These are phyloP conservation scores for Thera britannica DNA, from an alignment of 2,888 invertebrate genomes.

Conservation along the genomic window DNA sequence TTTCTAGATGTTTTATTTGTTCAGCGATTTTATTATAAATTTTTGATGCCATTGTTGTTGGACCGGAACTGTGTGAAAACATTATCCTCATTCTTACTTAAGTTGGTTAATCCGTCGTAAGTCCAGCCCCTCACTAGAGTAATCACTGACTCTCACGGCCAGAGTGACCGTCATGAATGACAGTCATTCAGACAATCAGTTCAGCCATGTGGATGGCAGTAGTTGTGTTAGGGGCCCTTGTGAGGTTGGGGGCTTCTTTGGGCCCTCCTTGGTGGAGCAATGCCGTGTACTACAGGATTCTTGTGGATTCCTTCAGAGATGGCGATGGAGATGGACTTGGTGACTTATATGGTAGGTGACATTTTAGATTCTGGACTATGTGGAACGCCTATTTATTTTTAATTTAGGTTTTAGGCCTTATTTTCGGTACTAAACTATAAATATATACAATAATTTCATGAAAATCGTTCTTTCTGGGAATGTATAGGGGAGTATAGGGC, in stretches of 20 bases:
- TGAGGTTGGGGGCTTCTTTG: conserved; percentile 34
- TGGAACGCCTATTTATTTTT: no score
- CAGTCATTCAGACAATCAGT: conserved; percentile 20
- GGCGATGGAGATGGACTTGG: conserved; percentile 93
- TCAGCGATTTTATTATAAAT: no score
- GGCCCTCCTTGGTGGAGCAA: conserved; percentile 89
- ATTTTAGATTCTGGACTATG: neutral
- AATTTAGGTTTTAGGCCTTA: no score
- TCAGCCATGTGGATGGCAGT: conserved; percentile 55
- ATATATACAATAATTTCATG: no score
- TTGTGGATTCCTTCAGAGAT: conserved; percentile 94
- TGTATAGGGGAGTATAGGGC: no score
- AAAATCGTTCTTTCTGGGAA: no score
- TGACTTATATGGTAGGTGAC: conserved; percentile 88
- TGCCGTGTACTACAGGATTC: conserved; percentile 92
- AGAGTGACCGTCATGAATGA: neutral
- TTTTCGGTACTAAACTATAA: no score
- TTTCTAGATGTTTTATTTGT: no score
- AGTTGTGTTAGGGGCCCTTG: conserved; percentile 52
- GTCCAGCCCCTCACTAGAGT: conserved; percentile 5
- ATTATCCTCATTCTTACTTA: no score
- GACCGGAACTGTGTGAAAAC: no score
- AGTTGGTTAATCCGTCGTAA: conserved; percentile 2
- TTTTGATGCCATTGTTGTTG: no score
- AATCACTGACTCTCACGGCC: conserved; percentile 19